These are phyloP conservation scores for Hoplostethus atlanticus DNA, from an alignment of 2,797 vertebrate species.

Conservation along the genomic window DNA sequence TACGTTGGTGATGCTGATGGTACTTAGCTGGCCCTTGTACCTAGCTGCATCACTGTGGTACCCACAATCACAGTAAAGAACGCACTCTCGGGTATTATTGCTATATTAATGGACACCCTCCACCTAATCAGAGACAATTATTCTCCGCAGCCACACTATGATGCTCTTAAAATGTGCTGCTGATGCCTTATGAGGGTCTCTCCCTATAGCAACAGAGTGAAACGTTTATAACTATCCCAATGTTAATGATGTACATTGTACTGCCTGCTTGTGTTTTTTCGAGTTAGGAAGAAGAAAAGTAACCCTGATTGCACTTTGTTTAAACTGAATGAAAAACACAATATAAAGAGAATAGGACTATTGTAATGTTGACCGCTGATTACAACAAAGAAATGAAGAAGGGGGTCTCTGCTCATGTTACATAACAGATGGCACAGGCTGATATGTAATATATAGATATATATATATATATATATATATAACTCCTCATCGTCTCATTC, in stretches of 20 bases:
- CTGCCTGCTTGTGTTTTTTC: neutral
- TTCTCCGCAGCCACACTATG: no score
- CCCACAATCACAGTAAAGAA: neutral
- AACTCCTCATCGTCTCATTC: conserved; percentile 63
- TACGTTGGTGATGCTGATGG: neutral
- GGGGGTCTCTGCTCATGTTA: conserved; percentile 20
- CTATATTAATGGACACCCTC: neutral
- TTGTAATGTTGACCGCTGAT: neutral
- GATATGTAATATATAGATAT: conserved; percentile 29
- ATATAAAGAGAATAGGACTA: neutral
- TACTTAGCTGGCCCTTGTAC: neutral
- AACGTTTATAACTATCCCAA: neutral
- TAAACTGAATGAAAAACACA: neutral
- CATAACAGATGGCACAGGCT: conserved; percentile 44
- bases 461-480: neutral
- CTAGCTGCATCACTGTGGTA: neutral
- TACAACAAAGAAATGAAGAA: conserved; percentile 1
- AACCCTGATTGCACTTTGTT: neutral
- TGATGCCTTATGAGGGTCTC: no score
- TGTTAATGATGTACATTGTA: neutral
- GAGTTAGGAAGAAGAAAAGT: no score
- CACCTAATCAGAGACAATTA: neutral
- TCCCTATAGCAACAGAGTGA: no score
- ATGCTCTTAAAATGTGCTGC: no score
- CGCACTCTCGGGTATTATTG: neutral